Percentiles rank a stretch among this genome's conserved stretches.
Conservation (phyloP, 1,140 invertebrate species). For the Steinernema feltiae region DNA sequence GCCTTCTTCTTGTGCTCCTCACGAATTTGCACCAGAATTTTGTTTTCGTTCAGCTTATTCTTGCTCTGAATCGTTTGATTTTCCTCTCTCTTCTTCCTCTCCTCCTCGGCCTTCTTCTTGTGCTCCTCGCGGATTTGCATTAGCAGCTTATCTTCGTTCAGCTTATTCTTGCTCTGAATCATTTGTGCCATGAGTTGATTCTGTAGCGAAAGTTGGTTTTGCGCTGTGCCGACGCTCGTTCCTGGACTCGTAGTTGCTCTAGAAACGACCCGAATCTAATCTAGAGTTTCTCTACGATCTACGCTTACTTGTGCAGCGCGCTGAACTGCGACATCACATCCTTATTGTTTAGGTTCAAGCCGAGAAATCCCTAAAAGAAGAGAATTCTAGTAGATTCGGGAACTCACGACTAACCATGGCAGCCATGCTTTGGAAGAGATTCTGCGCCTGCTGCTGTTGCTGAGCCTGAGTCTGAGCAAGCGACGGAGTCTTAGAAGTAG, state of each 20-base stretch:
- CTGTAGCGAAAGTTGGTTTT: not conserved
- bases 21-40: not conserved
- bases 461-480: no score
- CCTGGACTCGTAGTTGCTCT: not conserved
- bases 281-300: not conserved
- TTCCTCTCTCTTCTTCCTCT: no score
- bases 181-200: not conserved
- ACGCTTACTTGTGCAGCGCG: not conserved
- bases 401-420: not conserved
- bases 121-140: not conserved
- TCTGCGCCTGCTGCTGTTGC: not conserved
- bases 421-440: not conserved
- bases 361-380: not conserved
- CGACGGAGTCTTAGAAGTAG: not conserved
- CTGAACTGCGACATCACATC: not conserved
- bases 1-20: slow-evolving; percentile 16
- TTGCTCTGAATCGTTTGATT: no score
- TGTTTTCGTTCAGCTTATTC: not conserved
- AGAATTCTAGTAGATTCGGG: not conserved
- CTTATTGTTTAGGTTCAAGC: not conserved
- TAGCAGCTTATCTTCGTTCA: not conserved
- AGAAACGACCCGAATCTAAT: no score
- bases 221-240: not conserved
- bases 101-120: no score
- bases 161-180: not conserved